These are phyloP conservation scores for Campylomormyrus numenius DNA, from an alignment of 2,113 vertebrate genomes.

Conservation along the genomic window DNA sequence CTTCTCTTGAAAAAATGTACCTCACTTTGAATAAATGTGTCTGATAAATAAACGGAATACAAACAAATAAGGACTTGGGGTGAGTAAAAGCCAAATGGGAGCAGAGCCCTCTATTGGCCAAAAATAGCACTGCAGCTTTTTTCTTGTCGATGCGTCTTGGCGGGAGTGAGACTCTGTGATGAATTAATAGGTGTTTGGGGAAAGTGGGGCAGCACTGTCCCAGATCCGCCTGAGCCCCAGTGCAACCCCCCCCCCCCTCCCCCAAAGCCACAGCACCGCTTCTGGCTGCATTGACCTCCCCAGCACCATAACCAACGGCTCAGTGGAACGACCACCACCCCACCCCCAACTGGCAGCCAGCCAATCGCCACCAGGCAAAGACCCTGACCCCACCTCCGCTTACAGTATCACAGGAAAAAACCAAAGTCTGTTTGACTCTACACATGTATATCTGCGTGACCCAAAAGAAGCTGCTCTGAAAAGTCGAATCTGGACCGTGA, in stretches of 20 bases:
- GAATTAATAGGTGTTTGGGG: background rate
- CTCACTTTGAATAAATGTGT: background rate
- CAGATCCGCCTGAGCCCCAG: background rate
- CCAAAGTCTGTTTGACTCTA: background rate
- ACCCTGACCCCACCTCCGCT: background rate
- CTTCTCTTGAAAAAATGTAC: background rate
- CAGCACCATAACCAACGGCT: background rate
- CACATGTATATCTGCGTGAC: background rate
- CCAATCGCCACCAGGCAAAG: background rate
- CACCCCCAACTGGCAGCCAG: background rate
- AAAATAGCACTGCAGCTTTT: background rate
- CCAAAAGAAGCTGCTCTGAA: background rate
- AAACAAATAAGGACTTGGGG: background rate
- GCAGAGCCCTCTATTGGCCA: constrained; percentile 17
- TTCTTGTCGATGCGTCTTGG: background rate
- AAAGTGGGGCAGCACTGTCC: constrained; percentile 4
- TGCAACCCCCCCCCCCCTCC: too few species aligned
- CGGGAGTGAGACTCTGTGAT: background rate
- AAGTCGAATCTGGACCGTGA: background rate
- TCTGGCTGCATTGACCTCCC: background rate
- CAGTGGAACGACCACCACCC: background rate
- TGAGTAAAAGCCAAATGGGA: background rate
- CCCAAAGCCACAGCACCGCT: background rate
- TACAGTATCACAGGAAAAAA: background rate
- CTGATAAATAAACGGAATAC: background rate